Base-by-base conservation (phyloP, 2,888 invertebrate genomes). In the Stenchaetothrips biformis region DNA sequence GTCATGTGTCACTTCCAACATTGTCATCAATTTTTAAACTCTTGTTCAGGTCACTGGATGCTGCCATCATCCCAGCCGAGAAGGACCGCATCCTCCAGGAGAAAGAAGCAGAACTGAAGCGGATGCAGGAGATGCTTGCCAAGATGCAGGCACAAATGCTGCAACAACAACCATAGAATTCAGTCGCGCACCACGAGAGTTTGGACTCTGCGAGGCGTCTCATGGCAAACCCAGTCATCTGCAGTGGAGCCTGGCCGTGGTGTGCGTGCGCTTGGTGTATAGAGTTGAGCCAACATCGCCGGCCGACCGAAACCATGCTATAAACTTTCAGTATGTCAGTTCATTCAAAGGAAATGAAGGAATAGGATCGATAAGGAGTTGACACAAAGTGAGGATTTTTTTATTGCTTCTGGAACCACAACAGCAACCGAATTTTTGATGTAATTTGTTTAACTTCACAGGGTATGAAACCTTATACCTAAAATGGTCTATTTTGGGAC, bases 81-180 rank as follows among this genome's bases (percentile, higher is more conserved):
- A 95, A 94, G 84, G 96, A 96, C 87, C 91, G 93, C 80, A 95
- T 94, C 82, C 88, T 97, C 67, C 93, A 94, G 85, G 96, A 97
- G 86, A 97, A 97, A 88, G 96, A 97, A 85, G 96, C 95, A 0
- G 96, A 97, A 88, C 88, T 98, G 83, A 92, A 94, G 81, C 92
- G 95, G 83, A 98, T 98, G 98, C 96, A 97, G 86, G 97, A 97
- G 87, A 95, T 97, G 93, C 87, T 98, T 85, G 94, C 94, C 59
- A 95, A 95, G 85, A 98, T 98, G 97, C 96, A 98, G 88, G 95
- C 97, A 0, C 96, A 98, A 89, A 96, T 98, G 91, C 91, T 93
- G 85, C 89, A 93, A 85, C 92, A 92, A 84, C 88, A 83, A 48
- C 82, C 80, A 47, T 79, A 81, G 49, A 77, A 80, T 49, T n/a